Percentiles rank a stretch among this genome's conserved stretches.
phyloP scores from a whole-genome alignment of 2,113 vertebrate species.

The Phyllostomus discolor region DNA sequence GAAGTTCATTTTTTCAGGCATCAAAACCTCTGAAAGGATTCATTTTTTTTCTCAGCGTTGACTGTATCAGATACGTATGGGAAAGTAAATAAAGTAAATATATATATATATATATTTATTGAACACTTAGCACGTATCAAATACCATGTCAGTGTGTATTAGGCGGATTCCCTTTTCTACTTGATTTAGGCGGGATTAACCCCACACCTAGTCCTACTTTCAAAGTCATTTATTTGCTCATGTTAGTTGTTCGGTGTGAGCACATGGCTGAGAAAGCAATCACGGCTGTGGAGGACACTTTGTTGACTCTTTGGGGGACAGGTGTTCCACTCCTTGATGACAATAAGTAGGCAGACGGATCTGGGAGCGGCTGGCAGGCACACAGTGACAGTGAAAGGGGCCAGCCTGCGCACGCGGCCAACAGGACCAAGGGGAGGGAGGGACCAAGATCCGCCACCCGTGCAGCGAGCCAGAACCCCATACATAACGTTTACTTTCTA shows the following conservation, averaged over 20 bases:
- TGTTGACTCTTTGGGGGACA: background rate
- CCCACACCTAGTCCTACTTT: rapidly evolving
- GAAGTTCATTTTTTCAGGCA: background rate
- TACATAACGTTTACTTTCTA: background rate
- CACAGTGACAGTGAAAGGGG: background rate
- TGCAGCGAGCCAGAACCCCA: background rate
- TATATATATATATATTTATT: background rate
- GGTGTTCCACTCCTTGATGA: background rate
- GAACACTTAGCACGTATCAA: background rate
- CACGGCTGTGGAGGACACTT: background rate
- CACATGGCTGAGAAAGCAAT: background rate
- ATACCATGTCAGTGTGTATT: background rate
- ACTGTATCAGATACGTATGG: background rate
- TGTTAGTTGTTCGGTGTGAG: background rate
- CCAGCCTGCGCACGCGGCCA: background rate
- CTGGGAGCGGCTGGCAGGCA: background rate
- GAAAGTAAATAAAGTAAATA: background rate
- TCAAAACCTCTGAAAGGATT: background rate
- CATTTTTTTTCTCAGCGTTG: background rate
- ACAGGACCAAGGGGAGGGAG: background rate
- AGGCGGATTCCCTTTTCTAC: background rate
- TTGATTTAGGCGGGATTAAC: background rate
- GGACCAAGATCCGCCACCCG: background rate
- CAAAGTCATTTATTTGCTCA: background rate
- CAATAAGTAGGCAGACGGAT: background rate